Evolutionary conservation across 2,797 vertebrate species (phyloP).

Genomic region (Hemibagrus guttatus): DNA sequence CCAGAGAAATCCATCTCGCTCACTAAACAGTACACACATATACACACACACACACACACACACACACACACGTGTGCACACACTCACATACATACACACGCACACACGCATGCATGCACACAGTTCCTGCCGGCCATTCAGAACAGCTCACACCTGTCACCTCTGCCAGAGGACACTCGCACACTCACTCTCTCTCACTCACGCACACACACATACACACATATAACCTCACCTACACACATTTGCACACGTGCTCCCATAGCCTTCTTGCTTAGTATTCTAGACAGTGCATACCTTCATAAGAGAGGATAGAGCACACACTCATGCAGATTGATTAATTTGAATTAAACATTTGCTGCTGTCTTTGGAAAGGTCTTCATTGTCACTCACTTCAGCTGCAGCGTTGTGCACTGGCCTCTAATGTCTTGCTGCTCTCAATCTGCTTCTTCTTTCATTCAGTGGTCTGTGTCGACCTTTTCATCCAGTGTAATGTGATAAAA

Average conservation of each 20-base stretch:
- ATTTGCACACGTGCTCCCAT: slow-evolving; percentile 24
- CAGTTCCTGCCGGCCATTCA: slow-evolving; percentile 47
- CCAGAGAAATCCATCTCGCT: slow-evolving; percentile 59
- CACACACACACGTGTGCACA: slow-evolving; percentile 1
- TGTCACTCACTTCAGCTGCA: slow-evolving; percentile 55
- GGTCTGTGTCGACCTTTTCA: slow-evolving; percentile 50
- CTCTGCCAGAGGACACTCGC: slow-evolving; percentile 44
- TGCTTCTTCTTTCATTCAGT: slow-evolving; percentile 39
- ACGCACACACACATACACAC: slow-evolving; percentile 10
- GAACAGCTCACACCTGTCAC: slow-evolving; percentile 54
- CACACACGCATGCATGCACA: background rate
- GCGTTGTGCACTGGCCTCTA: slow-evolving; percentile 47
- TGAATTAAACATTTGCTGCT: slow-evolving; percentile 59
- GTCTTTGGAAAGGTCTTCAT: slow-evolving; percentile 59
- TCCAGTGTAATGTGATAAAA: slow-evolving; percentile 30
- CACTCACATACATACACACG: background rate
- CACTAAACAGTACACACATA: slow-evolving; percentile 58
- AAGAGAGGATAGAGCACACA: slow-evolving; percentile 40
- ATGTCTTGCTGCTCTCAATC: slow-evolving; percentile 32
- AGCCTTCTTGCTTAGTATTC: slow-evolving; percentile 50
- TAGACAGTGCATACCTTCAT: slow-evolving; percentile 45
- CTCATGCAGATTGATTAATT: slow-evolving; percentile 52
- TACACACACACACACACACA: background rate
- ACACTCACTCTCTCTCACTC: slow-evolving; percentile 13
- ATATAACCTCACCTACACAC: background rate